Evolutionary conservation across 2,888 invertebrate species (phyloP).

Genomic region (Odontothrips loti): DNA sequence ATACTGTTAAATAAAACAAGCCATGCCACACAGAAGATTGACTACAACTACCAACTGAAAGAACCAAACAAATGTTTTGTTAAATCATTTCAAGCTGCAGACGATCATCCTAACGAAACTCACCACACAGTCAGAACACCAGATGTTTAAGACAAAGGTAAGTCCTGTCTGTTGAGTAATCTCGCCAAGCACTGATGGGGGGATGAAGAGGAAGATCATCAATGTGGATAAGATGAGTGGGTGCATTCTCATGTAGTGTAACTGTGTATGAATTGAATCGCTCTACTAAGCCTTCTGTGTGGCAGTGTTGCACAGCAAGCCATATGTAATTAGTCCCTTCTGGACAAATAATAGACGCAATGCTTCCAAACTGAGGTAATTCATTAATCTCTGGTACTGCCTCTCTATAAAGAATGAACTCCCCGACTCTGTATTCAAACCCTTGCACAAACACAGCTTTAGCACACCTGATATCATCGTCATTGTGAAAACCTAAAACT

Average conservation of each 20-base stretch:
- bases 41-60: too few species aligned
- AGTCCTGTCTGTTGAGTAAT: not conserved
- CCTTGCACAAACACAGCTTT: not conserved
- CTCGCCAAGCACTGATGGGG: not conserved
- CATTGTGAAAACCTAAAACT: not conserved
- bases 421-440: not conserved
- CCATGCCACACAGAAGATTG: not conserved
- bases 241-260: not conserved
- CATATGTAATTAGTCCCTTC: not conserved
- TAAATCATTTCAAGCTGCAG: too few species aligned
- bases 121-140: not conserved
- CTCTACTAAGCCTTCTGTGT: not conserved
- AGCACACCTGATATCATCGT: not conserved
- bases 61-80: too few species aligned
- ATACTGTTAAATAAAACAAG: not conserved
- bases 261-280: not conserved
- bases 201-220: not conserved
- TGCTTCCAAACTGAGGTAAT: not conserved
- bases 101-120: too few species aligned
- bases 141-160: not conserved
- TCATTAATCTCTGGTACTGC: not conserved
- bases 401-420: not conserved
- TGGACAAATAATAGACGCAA: not conserved
- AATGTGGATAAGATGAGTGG: not conserved
- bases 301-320: not conserved